Evolutionary conservation across 64 coral and sea anemone species (phyloP).

Genomic region (Montipora foliosa): DNA sequence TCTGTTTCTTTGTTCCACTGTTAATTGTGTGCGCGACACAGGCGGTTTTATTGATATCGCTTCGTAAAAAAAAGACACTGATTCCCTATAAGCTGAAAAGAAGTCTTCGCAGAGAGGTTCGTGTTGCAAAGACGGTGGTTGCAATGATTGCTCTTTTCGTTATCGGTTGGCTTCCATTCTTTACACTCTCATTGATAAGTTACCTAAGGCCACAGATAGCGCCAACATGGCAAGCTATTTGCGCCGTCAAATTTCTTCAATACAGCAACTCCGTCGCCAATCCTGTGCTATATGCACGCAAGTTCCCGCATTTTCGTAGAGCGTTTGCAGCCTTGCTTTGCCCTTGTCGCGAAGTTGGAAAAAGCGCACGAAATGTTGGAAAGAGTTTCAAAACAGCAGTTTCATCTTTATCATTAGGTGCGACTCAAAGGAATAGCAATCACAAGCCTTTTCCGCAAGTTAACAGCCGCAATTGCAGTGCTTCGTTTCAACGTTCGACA

Average conservation of each 20-base stretch:
- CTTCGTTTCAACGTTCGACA: too few species aligned
- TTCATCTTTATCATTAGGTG: background rate
- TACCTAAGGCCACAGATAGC: background rate
- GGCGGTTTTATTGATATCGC: background rate
- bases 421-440: background rate
- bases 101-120: conserved; percentile 28
- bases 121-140: conserved; percentile 73
- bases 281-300: conserved; percentile 84
- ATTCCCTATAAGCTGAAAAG: conserved; percentile 37
- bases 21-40: conserved; percentile 60
- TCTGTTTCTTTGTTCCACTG: conserved; percentile 84
- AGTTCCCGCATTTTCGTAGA: conserved; percentile 83
- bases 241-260: conserved; percentile 85
- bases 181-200: conserved; percentile 39
- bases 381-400: conserved; percentile 13
- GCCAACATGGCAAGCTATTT: conserved; percentile 34
- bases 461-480: background rate
- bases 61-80: conserved; percentile 16
- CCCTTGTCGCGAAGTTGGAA: background rate
- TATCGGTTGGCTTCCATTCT: conserved; percentile 87
- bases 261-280: conserved; percentile 87
- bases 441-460: background rate
- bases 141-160: conserved; percentile 81
- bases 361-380: conserved; percentile 5
- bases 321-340: conserved; percentile 36